These are phyloP conservation scores for Fabriciana adippe DNA, from an alignment of 2,888 invertebrate species.

Conservation along the genomic window DNA sequence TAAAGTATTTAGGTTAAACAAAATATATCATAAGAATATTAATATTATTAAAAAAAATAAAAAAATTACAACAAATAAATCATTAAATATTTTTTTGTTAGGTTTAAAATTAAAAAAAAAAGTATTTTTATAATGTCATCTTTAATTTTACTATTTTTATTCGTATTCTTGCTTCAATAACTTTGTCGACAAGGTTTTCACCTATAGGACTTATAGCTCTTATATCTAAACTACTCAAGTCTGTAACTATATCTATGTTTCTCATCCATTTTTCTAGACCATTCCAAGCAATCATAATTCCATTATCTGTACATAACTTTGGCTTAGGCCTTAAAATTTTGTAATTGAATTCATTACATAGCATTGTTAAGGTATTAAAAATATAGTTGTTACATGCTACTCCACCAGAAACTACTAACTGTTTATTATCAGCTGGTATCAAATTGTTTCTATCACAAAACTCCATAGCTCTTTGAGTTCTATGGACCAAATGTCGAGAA, in stretches of 20 bases:
- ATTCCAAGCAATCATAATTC: conserved; percentile 99
- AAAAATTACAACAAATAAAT: neutral
- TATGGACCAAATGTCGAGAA: conserved; percentile 90
- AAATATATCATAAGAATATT: too few relatives aligned
- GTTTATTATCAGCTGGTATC: conserved; percentile 83
- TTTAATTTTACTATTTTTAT: conserved; percentile 69
- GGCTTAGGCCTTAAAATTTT: conserved; percentile 89
- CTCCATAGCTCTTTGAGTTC: conserved; percentile 93
- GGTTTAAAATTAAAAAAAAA: neutral
- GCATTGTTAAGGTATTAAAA: conserved; percentile 84
- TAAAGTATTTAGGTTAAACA: too few relatives aligned
- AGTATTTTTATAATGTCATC: conserved; percentile 39
- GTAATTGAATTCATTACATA: conserved; percentile 87
- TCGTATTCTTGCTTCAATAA: conserved; percentile 79
- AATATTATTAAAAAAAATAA: too few relatives aligned
- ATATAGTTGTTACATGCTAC: conserved; percentile 97
- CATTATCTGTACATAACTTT: conserved; percentile 97
- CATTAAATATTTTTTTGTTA: neutral
- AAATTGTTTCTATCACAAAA: conserved; percentile 85
- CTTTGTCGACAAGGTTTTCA: conserved; percentile 81
- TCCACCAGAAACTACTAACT: conserved; percentile 95
- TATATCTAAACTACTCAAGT: conserved; percentile 85
- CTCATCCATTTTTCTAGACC: conserved; percentile 90
- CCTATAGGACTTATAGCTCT: conserved; percentile 85
- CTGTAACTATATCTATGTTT: conserved; percentile 75